phyloP scores from a whole-genome alignment of 2,113 vertebrate species.

The Acanthochromis polyacanthus region DNA sequence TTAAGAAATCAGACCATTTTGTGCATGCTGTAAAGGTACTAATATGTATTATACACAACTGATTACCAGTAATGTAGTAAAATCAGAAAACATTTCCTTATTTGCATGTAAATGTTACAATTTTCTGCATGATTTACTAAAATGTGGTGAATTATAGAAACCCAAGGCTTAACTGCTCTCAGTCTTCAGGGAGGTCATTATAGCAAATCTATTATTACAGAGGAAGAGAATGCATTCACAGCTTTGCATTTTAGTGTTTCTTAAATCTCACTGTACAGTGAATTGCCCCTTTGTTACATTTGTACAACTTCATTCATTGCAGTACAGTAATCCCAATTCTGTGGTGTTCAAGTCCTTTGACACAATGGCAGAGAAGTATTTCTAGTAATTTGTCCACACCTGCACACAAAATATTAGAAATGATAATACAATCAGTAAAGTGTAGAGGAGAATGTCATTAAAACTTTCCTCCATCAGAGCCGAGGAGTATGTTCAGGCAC shows the following conservation, averaged over 20 bases:
- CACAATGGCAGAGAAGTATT: background rate
- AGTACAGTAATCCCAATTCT: background rate
- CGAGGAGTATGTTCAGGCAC: too few species aligned
- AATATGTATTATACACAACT: background rate
- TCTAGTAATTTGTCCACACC: background rate
- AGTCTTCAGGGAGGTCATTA: too few species aligned
- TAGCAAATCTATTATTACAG: too few species aligned
- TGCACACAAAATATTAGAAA: background rate
- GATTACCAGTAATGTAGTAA: too few species aligned
- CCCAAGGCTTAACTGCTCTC: too few species aligned
- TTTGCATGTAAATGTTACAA: background rate
- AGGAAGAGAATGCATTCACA: background rate
- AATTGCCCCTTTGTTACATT: background rate
- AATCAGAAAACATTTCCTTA: background rate
- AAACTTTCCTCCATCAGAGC: too few species aligned
- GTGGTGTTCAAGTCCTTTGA: background rate
- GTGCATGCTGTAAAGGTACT: background rate
- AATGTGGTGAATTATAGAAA: too few species aligned
- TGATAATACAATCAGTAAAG: background rate
- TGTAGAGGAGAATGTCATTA: background rate
- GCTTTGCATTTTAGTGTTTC: background rate
- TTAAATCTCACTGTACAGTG: background rate
- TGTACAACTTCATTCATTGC: background rate
- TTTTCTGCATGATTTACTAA: too few species aligned
- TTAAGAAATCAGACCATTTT: slow-evolving; percentile 1